Base-by-base conservation (phyloP, 1,140 invertebrate genomes). In the Achatina immaculata region DNA sequence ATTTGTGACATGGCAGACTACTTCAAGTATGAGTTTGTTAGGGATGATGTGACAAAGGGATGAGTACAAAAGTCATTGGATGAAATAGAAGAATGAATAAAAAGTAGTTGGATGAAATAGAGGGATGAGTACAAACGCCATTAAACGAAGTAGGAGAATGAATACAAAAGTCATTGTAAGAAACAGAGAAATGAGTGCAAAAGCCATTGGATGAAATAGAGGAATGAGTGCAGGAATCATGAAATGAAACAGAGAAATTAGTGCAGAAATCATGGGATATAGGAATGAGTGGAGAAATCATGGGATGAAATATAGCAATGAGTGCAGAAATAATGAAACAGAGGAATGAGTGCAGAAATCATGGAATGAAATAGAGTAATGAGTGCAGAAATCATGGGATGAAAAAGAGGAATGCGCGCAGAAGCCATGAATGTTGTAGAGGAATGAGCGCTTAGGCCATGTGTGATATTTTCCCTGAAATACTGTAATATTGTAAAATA, bases 71-170 rank as follows among this genome's bases (percentile, higher is more conserved):
- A 9, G 24, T 38, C 28, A 38, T 31, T 1, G 6, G 21, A 19
- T 6, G 1, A 69, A 40, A 34, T 21, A 21, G 68, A 69, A 42
- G 38, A 45, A 68, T 16, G 78, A 43, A 81, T 24, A 77, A 31
- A 58, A 38, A n/a, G 36, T 28, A 31, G 34, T 28, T 11, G 7
- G 31, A 36, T 0, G 42, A 55, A 31, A 21, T 0, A 77, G 21
- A 77, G 3, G 24, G 55, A 62, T 4, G 14, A 58, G n/a, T n/a
- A 62, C 4, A n/a, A 31, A 19, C 19, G n/a, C n/a, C n/a, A 77
- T 19, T 24, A 58, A 28, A 58, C 55, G 75, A 55, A 58, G 51
- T 19, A 58, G 51, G 7, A 62, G 51, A 38, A 77, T 2, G 34
- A 58, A 19, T 28, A 58, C 6, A 24, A 21, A 9, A 42, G 19